phyloP scores from a whole-genome alignment of 2,888 invertebrate genomes.

The Eledone cirrhosa region DNA sequence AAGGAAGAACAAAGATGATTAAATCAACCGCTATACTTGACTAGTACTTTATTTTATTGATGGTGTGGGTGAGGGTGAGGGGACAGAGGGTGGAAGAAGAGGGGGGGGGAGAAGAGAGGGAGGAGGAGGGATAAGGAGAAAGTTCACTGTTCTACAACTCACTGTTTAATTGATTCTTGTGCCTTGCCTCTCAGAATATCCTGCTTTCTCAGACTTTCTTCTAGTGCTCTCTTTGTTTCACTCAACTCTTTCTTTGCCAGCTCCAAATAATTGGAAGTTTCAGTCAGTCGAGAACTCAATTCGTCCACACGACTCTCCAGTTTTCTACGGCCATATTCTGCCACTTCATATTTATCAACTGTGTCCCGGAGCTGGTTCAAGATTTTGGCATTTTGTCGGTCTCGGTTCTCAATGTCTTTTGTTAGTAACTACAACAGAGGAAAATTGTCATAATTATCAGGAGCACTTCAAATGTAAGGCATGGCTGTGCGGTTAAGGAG shows the following conservation, averaged over 20 bases:
- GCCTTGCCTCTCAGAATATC: slow-evolving; percentile 62
- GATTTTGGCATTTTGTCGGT: slow-evolving; percentile 55
- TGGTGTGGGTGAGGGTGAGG: background rate
- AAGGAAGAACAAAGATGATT: too few species aligned
- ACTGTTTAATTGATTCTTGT: slow-evolving; percentile 64
- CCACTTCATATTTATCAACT: slow-evolving; percentile 55
- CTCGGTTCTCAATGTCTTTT: slow-evolving; percentile 58
- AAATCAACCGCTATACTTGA: too few species aligned
- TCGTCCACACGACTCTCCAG: slow-evolving; percentile 56
- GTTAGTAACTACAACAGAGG: slow-evolving; percentile 48
- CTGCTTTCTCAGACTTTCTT: slow-evolving; percentile 57
- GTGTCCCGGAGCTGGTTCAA: slow-evolving; percentile 58
- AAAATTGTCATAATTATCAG: too few species aligned
- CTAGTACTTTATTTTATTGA: too few species aligned
- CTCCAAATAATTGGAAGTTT: slow-evolving; percentile 54
- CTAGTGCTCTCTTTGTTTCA: slow-evolving; percentile 51
- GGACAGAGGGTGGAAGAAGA: background rate
- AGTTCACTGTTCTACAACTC: slow-evolving; percentile 37
- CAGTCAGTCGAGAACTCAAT: slow-evolving; percentile 47
- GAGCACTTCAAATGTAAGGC: too few species aligned
- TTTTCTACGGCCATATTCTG: slow-evolving; percentile 53
- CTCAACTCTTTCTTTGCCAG: slow-evolving; percentile 50
- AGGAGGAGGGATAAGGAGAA: background rate
- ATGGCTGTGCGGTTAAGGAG: too few species aligned
- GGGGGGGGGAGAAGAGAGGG: background rate